Evolutionary conservation across 2,797 vertebrate genomes (phyloP).

Genomic region (Anisognathus igniventris): DNA sequence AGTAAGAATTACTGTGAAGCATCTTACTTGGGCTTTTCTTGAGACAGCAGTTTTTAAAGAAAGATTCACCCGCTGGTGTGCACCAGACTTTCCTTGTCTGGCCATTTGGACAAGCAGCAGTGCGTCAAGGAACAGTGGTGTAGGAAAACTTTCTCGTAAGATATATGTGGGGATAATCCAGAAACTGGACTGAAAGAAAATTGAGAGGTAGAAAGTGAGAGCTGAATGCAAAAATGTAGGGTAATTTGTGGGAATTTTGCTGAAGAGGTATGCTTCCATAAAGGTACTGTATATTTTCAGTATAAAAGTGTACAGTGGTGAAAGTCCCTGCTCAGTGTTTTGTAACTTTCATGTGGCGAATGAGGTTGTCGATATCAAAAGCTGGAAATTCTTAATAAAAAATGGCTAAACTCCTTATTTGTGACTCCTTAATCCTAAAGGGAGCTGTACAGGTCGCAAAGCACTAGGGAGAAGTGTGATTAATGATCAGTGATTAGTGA

Average conservation of each 20-base stretch:
- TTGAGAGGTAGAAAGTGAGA: background rate
- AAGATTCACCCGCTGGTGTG: background rate
- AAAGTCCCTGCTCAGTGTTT: background rate
- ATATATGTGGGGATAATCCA: background rate
- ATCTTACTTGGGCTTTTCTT: constrained; percentile 10
- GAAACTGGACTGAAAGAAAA: background rate
- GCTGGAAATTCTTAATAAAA: constrained; percentile 20
- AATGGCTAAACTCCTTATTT: constrained; percentile 66
- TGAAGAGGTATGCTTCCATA: constrained; percentile 4
- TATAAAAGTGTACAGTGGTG: background rate
- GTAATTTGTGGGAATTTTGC: constrained; percentile 13
- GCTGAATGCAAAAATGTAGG: background rate
- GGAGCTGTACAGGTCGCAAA: constrained; percentile 64
- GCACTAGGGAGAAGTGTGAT: constrained; percentile 75
- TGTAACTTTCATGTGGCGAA: constrained; percentile 31
- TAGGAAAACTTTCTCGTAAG: constrained; percentile 32
- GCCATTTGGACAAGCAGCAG: background rate
- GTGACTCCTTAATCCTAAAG: constrained; percentile 63
- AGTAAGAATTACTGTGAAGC: background rate
- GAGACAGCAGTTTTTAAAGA: background rate
- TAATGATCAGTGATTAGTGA: constrained; percentile 81
- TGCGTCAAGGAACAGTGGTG: background rate
- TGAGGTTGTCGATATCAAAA: constrained; percentile 42
- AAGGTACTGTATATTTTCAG: background rate
- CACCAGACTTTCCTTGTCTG: constrained; percentile 12